phyloP scores from a whole-genome alignment of 1,140 invertebrate species.

The Lineus longissimus region DNA sequence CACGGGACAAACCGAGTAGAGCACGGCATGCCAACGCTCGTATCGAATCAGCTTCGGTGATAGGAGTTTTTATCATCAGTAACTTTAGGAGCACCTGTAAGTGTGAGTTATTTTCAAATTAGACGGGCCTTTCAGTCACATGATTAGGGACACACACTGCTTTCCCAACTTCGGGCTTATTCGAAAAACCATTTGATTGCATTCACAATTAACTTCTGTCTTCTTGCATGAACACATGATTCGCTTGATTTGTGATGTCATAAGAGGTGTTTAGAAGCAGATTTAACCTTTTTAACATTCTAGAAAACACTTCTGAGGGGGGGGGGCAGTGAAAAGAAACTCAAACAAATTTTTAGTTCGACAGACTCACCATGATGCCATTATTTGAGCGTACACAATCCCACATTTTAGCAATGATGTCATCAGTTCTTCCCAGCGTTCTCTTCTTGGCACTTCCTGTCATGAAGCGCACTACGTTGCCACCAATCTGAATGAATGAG shows the following conservation, averaged over 20 bases:
- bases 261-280: no score
- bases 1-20: constrained; percentile 83
- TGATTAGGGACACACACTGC: no score
- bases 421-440: constrained; percentile 68
- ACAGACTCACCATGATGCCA: constrained; percentile 80
- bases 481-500: constrained; percentile 58
- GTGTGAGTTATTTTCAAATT: background rate
- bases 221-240: no score
- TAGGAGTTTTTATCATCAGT: constrained; percentile 87
- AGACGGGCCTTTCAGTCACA: no score
- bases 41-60: constrained; percentile 93
- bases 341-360: background rate
- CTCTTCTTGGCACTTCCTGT: constrained; percentile 66
- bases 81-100: constrained; percentile 60
- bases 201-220: no score
- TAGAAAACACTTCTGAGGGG: no score
- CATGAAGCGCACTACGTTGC: constrained; percentile 64
- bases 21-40: constrained; percentile 86
- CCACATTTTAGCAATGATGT: constrained; percentile 86
- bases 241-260: no score
- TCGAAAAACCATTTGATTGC: no score
- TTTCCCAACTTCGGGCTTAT: no score
- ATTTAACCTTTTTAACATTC: no score
- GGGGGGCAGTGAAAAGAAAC: no score
- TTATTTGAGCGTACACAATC: constrained; percentile 88